These are phyloP conservation scores for Conomelus anceps DNA, from an alignment of 2,888 invertebrate genomes.

Conservation along the genomic window DNA sequence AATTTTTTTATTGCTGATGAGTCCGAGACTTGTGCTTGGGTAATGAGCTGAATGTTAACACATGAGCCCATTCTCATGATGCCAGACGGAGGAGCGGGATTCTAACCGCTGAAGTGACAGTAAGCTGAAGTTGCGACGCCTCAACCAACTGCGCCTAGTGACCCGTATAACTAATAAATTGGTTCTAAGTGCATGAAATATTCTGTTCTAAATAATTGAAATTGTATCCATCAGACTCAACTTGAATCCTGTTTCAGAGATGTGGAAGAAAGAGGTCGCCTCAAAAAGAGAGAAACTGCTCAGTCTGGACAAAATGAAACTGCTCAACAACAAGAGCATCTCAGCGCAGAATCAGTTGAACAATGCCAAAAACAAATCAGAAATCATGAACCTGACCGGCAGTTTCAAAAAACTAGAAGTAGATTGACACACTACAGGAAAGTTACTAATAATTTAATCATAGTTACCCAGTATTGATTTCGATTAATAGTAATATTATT, in stretches of 20 bases:
- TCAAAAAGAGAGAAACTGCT: slow-evolving; percentile 53
- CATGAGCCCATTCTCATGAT: too few relatives aligned
- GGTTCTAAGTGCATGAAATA: too few relatives aligned
- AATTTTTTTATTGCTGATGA: too few relatives aligned
- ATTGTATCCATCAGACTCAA: background rate
- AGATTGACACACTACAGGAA: slow-evolving; percentile 29
- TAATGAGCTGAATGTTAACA: too few relatives aligned
- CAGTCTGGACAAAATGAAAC: slow-evolving; percentile 62
- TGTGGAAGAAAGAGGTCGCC: slow-evolving; percentile 63
- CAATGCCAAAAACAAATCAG: slow-evolving; percentile 16
- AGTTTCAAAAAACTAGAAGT: slow-evolving; percentile 37
- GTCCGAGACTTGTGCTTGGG: too few relatives aligned
- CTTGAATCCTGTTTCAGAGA: slow-evolving; percentile 47
- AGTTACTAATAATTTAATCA: background rate
- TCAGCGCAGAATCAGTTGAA: slow-evolving; percentile 25
- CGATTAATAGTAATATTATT: background rate
- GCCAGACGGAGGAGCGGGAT: too few relatives aligned
- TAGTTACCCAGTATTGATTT: background rate
- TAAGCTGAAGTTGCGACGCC: too few relatives aligned
- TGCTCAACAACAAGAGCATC: slow-evolving; percentile 41
- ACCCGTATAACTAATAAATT: too few relatives aligned
- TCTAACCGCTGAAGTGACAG: too few relatives aligned
- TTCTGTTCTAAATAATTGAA: background rate
- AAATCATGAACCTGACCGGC: slow-evolving; percentile 29
- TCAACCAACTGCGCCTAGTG: too few relatives aligned